A percentile compares a stretch with the other conserved stretches of the same genome.
These are phyloP conservation scores for Acestrorhynchus altus DNA, from an alignment of 2,797 vertebrate species.

Conservation along the genomic window DNA sequence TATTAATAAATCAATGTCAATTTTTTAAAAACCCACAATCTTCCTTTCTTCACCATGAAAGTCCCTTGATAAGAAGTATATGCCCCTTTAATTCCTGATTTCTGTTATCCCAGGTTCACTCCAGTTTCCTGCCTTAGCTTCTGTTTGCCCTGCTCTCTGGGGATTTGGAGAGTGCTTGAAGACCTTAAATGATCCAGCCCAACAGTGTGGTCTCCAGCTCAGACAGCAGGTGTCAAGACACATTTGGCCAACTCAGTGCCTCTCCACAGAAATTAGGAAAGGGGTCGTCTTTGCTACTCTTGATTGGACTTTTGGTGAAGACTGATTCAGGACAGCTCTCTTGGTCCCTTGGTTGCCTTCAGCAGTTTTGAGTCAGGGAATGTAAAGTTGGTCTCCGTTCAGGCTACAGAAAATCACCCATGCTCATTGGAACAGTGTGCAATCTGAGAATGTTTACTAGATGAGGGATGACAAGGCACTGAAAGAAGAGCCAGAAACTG, in stretches of 20 bases:
- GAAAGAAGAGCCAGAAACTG: conserved; percentile 44
- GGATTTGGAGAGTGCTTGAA: conserved; percentile 9
- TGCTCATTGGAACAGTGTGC: conserved; percentile 35
- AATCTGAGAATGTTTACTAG: conserved; percentile 40
- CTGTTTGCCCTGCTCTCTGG: conserved; percentile 8
- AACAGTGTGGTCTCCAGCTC: conserved; percentile 21
- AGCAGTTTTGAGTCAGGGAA: background rate
- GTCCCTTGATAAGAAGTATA: background rate
- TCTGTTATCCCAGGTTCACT: background rate
- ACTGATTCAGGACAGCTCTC: background rate
- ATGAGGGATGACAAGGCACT: conserved; percentile 24
- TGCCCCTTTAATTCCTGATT: background rate
- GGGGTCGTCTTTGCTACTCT: background rate
- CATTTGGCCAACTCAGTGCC: conserved; percentile 25
- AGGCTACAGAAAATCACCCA: conserved; percentile 13
- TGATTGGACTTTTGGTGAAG: background rate
- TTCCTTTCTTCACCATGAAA: background rate
- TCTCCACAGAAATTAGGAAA: conserved; percentile 14
- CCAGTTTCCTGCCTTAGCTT: background rate
- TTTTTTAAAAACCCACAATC: background rate
- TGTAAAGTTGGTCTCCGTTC: background rate
- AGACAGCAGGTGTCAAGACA: conserved; percentile 23
- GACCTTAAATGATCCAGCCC: conserved; percentile 20
- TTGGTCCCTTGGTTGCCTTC: background rate
- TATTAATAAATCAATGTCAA: background rate